These are phyloP conservation scores for Scrobipalpa costella DNA, from an alignment of 2,888 invertebrate species.

Conservation along the genomic window DNA sequence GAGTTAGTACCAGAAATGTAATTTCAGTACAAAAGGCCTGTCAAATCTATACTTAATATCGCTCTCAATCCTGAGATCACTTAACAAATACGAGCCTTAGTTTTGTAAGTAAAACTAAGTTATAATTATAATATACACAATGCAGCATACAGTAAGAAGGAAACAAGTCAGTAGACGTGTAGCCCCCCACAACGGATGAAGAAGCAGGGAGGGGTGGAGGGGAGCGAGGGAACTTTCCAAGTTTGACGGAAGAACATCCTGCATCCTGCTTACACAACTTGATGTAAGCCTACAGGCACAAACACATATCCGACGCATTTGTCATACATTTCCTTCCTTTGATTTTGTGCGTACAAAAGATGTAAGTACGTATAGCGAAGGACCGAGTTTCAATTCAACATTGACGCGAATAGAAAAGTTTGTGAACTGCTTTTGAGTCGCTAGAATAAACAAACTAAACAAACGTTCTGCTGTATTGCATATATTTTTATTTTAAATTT, in stretches of 20 bases:
- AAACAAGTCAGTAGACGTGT: slow-evolving; percentile 1
- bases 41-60: no score
- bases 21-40: no score
- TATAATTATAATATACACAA: background rate
- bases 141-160: background rate
- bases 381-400: no score
- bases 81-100: no score
- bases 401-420: no score
- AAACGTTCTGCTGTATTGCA: no score
- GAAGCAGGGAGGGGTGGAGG: background rate
- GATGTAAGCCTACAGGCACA: background rate
- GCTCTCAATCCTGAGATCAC: no score
- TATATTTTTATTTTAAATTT: no score
- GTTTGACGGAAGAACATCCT: slow-evolving; percentile 16
- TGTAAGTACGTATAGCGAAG: no score
- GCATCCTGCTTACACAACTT: background rate
- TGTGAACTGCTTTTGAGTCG: no score
- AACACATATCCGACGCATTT: slow-evolving; percentile 10
- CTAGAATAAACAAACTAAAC: no score
- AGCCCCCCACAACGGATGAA: background rate
- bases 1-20: no score
- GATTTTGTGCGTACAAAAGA: background rate
- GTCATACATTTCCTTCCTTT: background rate
- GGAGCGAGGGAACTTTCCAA: slow-evolving; percentile 6
- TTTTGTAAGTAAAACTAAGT: background rate